Base-by-base conservation (phyloP, 2,888 invertebrate species). In the Leucoma salicis region DNA sequence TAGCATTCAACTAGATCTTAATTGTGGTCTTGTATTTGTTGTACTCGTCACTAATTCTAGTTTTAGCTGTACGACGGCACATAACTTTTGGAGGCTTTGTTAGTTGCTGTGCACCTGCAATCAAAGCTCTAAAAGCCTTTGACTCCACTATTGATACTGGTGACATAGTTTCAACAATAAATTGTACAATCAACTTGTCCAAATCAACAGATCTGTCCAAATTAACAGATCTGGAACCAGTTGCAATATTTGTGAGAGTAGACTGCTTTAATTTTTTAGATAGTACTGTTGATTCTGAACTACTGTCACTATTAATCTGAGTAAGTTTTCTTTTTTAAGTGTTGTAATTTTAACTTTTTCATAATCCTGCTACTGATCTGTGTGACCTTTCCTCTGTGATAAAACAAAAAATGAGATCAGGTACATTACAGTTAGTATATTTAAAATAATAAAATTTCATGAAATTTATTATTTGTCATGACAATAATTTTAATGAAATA, bases 101-200 rank as follows among this genome's bases (percentile, higher is more conserved):
- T 40, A 54, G 37, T 54, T 49, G 48, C 40, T 51, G 51, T 40
- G 44, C 35, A 34, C 49, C 45, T 38, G 29, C 43, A 50, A 52
- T 57, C 21, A 53, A 41, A 49, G 50, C 53, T 37, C 27, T 56
- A 46, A 56, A 53, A 29, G 48, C 43, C 29, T 50, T 32, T 28
- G 41, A 21, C 24, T 53, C 53, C 33, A 49, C 53, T 37, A 50
- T 56, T 32, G 53, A 50, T 40, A 56, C 28, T 33, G 53, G 53
- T 50, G 50, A 50, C 48, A 50, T 50, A 33, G 49, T 53, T 5
- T 50, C 42, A 32, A 53, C 50, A 35, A 53, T 24, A 50, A 48
- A 50, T 24, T 48, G 4, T 25, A 25, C n/a, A 5, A 25, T 25
- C 8, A 25, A 25, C 8, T 25, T 25, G 8, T 25, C 25, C 25